Evolutionary conservation across 2,888 invertebrate species (phyloP).

Genomic region (Drosophila prostipennis): DNA sequence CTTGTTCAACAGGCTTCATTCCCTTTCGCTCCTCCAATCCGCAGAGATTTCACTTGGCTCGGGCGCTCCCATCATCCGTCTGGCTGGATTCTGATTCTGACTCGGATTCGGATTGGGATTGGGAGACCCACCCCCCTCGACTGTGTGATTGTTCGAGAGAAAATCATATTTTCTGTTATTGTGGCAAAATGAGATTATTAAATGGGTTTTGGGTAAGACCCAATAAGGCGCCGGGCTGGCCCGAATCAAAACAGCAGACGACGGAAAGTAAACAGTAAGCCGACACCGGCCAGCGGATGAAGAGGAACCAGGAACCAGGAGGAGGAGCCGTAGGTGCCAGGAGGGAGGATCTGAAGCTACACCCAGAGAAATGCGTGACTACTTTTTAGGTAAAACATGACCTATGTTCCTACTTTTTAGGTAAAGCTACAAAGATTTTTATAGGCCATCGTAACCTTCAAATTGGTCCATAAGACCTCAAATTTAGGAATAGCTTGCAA

Average conservation of each 20-base stretch:
- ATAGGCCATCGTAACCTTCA: no score
- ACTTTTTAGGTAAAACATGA: no score
- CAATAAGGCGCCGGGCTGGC: slow-evolving; percentile 66
- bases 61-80: not conserved
- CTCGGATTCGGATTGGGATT: no score
- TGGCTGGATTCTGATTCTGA: no score
- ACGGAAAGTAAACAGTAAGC: slow-evolving; percentile 68
- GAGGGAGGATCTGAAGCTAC: slow-evolving; percentile 2
- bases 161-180: slow-evolving; percentile 81
- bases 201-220: slow-evolving; percentile 78
- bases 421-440: no score
- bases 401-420: no score
- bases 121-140: no score
- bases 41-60: not conserved
- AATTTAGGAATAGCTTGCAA: no score
- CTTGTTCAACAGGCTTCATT: slow-evolving; percentile 71
- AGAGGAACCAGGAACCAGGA: not conserved
- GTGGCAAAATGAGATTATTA: slow-evolving; percentile 80
- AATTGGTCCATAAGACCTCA: no score
- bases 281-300: slow-evolving; percentile 46
- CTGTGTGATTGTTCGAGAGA: slow-evolving; percentile 57
- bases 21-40: not conserved
- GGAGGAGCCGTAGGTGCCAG: not conserved
- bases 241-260: slow-evolving; percentile 52
- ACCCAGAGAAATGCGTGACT: no score